Percentiles rank a stretch among this genome's conserved stretches.
Evolutionary conservation across 2,113 vertebrate genomes (phyloP).

Genomic region (Bubo bubo): DNA sequence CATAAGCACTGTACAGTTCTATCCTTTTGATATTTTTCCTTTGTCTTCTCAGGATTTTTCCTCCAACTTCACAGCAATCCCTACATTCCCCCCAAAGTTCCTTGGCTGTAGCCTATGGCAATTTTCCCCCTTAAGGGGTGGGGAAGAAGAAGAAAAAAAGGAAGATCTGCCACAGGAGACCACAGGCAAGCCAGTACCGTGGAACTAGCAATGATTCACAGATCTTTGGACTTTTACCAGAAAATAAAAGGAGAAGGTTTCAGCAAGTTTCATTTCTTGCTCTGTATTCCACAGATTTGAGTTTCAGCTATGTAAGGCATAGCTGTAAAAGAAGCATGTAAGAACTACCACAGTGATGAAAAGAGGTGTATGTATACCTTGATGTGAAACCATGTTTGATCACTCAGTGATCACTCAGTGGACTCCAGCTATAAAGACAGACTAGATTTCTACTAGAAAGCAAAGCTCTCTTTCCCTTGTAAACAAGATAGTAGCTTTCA

Average conservation of each 20-base stretch:
- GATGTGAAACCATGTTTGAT: not conserved
- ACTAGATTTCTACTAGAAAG: not conserved
- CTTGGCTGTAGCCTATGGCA: not conserved
- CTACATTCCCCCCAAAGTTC: not conserved
- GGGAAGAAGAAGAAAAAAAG: too few species aligned
- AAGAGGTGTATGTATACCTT: not conserved
- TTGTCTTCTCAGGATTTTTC: not conserved
- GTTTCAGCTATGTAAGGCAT: not conserved
- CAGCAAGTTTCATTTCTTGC: not conserved
- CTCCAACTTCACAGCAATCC: not conserved
- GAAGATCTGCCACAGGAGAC: not conserved
- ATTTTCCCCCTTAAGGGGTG: not conserved
- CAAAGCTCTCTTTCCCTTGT: not conserved
- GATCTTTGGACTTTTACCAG: not conserved
- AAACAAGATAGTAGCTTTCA: not conserved
- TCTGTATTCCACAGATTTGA: not conserved
- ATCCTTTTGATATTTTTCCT: not conserved
- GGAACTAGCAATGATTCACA: not conserved
- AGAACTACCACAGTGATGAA: not conserved
- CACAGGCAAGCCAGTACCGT: not conserved
- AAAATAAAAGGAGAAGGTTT: not conserved
- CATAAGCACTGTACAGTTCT: not conserved
- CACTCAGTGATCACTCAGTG: not conserved
- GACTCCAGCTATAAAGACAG: not conserved
- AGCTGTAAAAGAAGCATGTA: not conserved